Percentiles rank a stretch among this genome's conserved stretches.
Evolutionary conservation across 2,113 vertebrate genomes (phyloP).

Genomic region (Phaethornis superciliosus): DNA sequence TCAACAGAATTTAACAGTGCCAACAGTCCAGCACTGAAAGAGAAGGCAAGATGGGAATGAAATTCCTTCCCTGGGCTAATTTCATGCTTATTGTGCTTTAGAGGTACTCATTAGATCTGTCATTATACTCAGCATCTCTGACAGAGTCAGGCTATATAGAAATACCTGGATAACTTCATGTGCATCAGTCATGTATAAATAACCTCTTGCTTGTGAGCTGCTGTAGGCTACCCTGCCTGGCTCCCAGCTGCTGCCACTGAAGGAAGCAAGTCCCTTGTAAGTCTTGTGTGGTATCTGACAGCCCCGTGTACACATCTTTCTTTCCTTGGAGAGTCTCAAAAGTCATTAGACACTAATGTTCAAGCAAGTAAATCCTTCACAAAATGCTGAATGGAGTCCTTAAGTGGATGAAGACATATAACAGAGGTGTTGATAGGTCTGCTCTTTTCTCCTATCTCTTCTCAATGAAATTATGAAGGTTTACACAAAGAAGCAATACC

Average conservation of each 20-base stretch:
- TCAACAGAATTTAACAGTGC: conserved; percentile 52
- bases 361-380: not conserved
- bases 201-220: not conserved
- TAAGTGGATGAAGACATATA: not conserved
- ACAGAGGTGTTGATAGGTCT: not conserved
- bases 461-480: not conserved
- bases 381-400: not conserved
- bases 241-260: not conserved
- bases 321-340: not conserved
- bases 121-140: not conserved
- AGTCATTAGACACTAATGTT: not conserved
- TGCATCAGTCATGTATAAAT: not conserved
- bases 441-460: not conserved
- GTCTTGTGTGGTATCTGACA: not conserved
- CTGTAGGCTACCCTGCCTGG: not conserved
- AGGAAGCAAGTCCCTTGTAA: not conserved
- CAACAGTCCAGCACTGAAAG: not conserved
- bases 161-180: not conserved
- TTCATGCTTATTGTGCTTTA: conserved; percentile 15
- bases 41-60: not conserved
- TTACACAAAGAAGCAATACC: not conserved
- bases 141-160: not conserved
- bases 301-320: rapidly evolving
- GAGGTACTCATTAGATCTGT: not conserved
- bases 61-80: not conserved